These are phyloP conservation scores for Scaptodrosophila lebanonensis DNA, from an alignment of 1,140 invertebrate genomes.

Conservation along the genomic window DNA sequence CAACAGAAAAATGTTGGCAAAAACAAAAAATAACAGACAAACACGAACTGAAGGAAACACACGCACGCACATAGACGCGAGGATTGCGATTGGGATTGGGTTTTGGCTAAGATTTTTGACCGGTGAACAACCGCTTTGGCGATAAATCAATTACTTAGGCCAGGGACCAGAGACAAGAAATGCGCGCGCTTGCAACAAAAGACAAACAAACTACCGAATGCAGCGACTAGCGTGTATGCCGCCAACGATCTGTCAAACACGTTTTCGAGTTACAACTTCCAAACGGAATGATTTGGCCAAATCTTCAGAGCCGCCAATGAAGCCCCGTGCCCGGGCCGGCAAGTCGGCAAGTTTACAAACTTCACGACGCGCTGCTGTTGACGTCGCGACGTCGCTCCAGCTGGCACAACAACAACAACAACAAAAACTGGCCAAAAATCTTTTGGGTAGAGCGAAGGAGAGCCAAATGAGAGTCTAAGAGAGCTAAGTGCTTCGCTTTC, in stretches of 20 bases:
- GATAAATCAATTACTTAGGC: constrained; percentile 6
- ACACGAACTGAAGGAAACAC: constrained; percentile 13
- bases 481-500: too few species aligned
- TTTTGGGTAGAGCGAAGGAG: too few species aligned
- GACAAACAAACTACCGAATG: neutral
- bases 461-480: too few species aligned
- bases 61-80: neutral
- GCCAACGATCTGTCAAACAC: constrained; percentile 46
- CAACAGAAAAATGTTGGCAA: too few species aligned
- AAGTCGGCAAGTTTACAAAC: too few species aligned
- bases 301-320: constrained; percentile 42
- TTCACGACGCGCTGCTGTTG: too few species aligned
- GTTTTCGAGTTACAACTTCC: constrained; percentile 59
- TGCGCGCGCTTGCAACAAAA: constrained; percentile 20
- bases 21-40: too few species aligned
- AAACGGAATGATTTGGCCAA: constrained; percentile 67
- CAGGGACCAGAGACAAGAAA: neutral
- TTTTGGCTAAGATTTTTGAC: neutral
- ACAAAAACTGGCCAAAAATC: too few species aligned
- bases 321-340: constrained; percentile 34
- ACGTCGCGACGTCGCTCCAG: too few species aligned
- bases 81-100: neutral
- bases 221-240: constrained; percentile 8
- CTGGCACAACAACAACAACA: too few species aligned
- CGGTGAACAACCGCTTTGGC: constrained; percentile 3